Evolutionary conservation across 2,797 vertebrate species (phyloP).

Genomic region (Cynopterus sphinx): DNA sequence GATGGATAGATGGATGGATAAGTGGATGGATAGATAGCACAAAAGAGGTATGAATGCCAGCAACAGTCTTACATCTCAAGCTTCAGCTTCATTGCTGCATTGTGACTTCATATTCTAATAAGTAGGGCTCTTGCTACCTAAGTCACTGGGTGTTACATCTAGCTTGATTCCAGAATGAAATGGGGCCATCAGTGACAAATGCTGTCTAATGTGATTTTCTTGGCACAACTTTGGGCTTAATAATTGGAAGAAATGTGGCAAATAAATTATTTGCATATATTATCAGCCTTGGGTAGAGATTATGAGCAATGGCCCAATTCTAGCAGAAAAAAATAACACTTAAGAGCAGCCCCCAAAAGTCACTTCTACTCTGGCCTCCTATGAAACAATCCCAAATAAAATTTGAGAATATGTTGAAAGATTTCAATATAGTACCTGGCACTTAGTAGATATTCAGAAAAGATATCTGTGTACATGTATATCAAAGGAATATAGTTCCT

Average conservation of each 20-base stretch:
- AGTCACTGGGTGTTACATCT: background rate
- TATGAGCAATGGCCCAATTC: background rate
- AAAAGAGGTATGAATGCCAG: background rate
- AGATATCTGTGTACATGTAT: background rate
- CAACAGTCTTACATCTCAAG: background rate
- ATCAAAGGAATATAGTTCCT: background rate
- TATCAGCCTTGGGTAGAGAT: background rate
- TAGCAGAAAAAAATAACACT: background rate
- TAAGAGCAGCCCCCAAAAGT: background rate
- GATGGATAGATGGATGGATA: background rate
- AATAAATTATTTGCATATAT: conserved; percentile 38
- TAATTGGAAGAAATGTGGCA: conserved; percentile 31
- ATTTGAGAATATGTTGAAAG: background rate
- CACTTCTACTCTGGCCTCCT: background rate
- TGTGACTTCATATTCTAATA: background rate
- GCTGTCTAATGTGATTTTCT: conserved; percentile 46
- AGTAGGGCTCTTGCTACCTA: background rate
- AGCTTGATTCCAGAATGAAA: conserved; percentile 14
- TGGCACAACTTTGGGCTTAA: background rate
- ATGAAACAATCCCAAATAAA: background rate
- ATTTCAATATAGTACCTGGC: background rate
- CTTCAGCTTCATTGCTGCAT: background rate
- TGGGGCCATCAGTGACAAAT: background rate
- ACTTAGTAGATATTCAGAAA: conserved; percentile 22
- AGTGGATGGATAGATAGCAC: too few species aligned